Evolutionary conservation across 1,140 invertebrate genomes (phyloP).

Genomic region (Bradysia coprophila): DNA sequence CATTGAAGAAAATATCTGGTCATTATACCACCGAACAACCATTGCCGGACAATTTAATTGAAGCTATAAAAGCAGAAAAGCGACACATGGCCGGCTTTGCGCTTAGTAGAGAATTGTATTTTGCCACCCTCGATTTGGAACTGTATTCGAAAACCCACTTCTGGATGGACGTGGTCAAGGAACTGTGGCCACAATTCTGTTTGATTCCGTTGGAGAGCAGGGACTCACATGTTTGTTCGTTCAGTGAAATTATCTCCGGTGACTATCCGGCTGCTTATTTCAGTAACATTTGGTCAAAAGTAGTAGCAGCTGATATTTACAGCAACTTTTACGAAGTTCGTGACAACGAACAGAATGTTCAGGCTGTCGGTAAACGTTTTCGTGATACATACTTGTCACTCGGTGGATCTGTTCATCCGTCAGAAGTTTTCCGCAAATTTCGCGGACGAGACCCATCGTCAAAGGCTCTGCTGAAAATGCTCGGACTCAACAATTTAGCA

Average conservation of each 20-base stretch:
- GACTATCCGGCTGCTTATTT: conserved; percentile 60
- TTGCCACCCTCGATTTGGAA: conserved; percentile 69
- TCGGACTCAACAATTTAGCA: conserved; percentile 3
- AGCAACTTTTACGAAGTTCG: conserved; percentile 61
- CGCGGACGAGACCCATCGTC: conserved; percentile 77
- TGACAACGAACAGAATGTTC: conserved; percentile 25
- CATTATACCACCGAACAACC: conserved; percentile 56
- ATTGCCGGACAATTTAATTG: conserved; percentile 41
- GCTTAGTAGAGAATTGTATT: conserved; percentile 64
- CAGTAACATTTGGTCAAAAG: conserved; percentile 57
- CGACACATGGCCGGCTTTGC: conserved; percentile 60
- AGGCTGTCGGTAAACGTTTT: conserved; percentile 46
- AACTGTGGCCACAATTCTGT: conserved; percentile 60
- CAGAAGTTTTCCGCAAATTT: conserved; percentile 76
- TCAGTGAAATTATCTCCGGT: conserved; percentile 50
- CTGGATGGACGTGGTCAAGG: conserved; percentile 58
- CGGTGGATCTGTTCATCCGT: conserved; percentile 59
- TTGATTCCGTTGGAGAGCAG: conserved; percentile 51
- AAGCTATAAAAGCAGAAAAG: conserved; percentile 39
- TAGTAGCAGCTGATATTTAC: conserved; percentile 80
- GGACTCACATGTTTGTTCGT: conserved; percentile 62
- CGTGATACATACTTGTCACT: conserved; percentile 68
- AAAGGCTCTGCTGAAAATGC: conserved; percentile 49
- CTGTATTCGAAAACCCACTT: conserved; percentile 55
- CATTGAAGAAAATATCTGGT: conserved; percentile 45